Evolutionary conservation across 64 coral and sea anemone species (phyloP), one percentile per base, ranked within the genome.

Genomic region (Anthopleura sola): DNA sequence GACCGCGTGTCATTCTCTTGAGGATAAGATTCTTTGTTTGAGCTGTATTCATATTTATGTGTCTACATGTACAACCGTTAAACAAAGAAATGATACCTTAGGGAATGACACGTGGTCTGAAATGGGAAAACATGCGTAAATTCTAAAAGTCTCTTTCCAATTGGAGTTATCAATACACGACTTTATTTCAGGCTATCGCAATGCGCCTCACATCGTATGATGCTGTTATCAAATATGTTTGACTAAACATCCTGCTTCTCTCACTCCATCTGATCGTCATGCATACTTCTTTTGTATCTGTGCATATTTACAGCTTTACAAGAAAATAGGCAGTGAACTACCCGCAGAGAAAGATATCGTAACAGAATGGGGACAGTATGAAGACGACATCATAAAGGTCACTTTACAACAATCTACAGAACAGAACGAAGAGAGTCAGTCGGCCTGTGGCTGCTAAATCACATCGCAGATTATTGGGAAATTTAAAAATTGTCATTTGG

Each of bases 321-420:
- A 49, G 82, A 83, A 83, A 36, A 36, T 83, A 33, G 82, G 49
- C 29, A 7, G 3, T 54, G 82, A 83, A 49, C 55, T 83, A 20
- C 82, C 82, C 5, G 44, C 82, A 13, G 82, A 60, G 28, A 83
- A 83, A 60, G 44, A 83, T 15, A 33, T 54, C 12, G 17, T 83
- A 5, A 49, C 82, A 37, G 82, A 83, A 49, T 83, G 82, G 82
- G 82, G 50, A 28, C 37, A 49, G 9, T 50, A 83, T 34, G 82
- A 56, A 60, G 50, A 56, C 19, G 82, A 83, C 82, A n/a, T 83
- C 82, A 83, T 83, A 3, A 49, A 83, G 29, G 49, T 83, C 82
- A 49, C 82, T 10, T n/a, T 55, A 36, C 82, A 54, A 56, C 82
- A 83, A 53, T 34, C 44, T 8, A 36, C 44, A 20, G 32, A 83